Evolutionary conservation across 2,797 vertebrate genomes (phyloP), one percentile per base, ranked within the genome.

Genomic region (Parauchenoglanis ngamensis): DNA sequence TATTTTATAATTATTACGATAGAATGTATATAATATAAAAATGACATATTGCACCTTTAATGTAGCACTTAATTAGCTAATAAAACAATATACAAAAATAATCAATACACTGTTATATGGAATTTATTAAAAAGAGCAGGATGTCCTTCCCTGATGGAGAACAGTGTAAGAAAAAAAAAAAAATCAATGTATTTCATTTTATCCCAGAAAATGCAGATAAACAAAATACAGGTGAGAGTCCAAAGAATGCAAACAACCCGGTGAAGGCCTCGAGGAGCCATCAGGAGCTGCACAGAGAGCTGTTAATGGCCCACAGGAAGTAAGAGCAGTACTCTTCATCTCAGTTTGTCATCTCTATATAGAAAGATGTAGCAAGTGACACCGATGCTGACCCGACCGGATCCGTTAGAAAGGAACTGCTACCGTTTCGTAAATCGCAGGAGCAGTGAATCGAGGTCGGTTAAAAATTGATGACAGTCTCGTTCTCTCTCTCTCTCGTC

Each of bases 231-330:
- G 67, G 82, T 46, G 92, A 92, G 21, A 54, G n/a, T 46, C 85
- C 90, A 31, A 65, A 89, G 31, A 91, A 86, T 83, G 90, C 89
- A 49, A 83, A 86, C 7, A 93, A 90, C 82, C 89, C 90, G 1
- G 80, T 90, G 8, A 94, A 93, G 88, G 52, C 89, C 7, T 92
- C 94, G n/a, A 93, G 93, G 88, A 93, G 92, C 72, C 95, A 96
- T 84, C 94, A 95, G 28, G 94, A 95, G 88, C 95, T 96, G 19
- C 95, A 96, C 91, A 95, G 92, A 84, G 95, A 96, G 75, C 92
- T 96, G 68, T 91, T 96, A 0, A 91, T 96, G 88, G 93, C 95
- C 31, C 95, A 96, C 89, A 96, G 91, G 86, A 95, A 94, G 95
- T 95, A 93, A 87, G 93, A 83, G 77, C 75, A 83, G 81, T 81